Evolutionary conservation across 1,140 invertebrate genomes (phyloP).

Genomic region (Tetramorium alpestre): DNA sequence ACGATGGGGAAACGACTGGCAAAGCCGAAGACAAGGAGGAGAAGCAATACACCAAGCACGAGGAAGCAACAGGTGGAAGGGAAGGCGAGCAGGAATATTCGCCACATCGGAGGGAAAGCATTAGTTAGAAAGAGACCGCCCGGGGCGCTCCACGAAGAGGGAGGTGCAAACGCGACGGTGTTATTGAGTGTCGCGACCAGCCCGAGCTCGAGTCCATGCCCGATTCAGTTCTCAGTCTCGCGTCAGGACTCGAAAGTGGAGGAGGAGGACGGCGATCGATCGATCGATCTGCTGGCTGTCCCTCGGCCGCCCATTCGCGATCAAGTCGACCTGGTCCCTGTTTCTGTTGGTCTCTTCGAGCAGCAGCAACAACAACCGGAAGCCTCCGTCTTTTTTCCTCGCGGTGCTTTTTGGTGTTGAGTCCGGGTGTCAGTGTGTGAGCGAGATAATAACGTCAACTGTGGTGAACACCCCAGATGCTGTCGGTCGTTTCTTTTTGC

Average conservation of each 20-base stretch:
- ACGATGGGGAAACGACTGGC: background rate
- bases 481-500: background rate
- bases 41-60: background rate
- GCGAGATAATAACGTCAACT: background rate
- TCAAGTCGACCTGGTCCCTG: background rate
- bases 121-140: constrained; percentile 10
- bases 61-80: constrained; percentile 64
- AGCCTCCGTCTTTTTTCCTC: background rate
- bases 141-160: background rate
- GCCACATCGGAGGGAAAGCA: constrained; percentile 31
- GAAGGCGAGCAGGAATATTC: background rate
- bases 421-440: constrained; percentile 35
- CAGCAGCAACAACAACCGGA: too few species aligned
- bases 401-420: constrained; percentile 27
- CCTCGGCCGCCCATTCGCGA: background rate
- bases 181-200: background rate
- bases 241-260: constrained; percentile 79
- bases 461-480: constrained; percentile 29
- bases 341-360: background rate
- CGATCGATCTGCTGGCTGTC: background rate
- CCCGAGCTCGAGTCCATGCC: constrained; percentile 53
- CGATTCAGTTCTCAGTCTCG: constrained; percentile 75
- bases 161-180: constrained; percentile 57
- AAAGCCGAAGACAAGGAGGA: background rate
- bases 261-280: constrained; percentile 41